phyloP scores from a whole-genome alignment of 2,888 invertebrate species.

The Drosophila cyrtoloma region DNA sequence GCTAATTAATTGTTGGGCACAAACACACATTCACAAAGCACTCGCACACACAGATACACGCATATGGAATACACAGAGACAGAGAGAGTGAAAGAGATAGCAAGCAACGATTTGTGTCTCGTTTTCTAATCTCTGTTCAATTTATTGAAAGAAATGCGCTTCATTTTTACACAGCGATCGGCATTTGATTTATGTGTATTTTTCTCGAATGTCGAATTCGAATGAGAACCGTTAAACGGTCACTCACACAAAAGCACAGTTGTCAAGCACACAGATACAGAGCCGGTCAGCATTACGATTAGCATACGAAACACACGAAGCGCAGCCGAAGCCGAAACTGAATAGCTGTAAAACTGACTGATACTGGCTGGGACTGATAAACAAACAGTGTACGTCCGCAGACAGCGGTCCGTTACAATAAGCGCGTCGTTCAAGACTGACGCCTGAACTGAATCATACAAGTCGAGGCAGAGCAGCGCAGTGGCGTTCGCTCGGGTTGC shows the following conservation, averaged over 20 bases:
- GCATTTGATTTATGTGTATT: slow-evolving; percentile 52
- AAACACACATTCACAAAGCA: slow-evolving; percentile 30
- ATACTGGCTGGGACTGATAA: slow-evolving; percentile 36
- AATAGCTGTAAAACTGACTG: slow-evolving; percentile 40
- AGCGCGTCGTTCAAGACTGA: slow-evolving; percentile 79
- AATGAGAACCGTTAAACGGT: slow-evolving; percentile 46
- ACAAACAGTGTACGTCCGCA: slow-evolving; percentile 21
- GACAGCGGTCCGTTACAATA: slow-evolving; percentile 68
- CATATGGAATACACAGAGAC: slow-evolving; percentile 5
- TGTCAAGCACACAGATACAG: slow-evolving; percentile 17
- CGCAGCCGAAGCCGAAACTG: slow-evolving; percentile 29
- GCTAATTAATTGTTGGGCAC: slow-evolving; percentile 71
- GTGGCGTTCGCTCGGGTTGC: slow-evolving; percentile 1
- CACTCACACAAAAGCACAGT: slow-evolving; percentile 32
- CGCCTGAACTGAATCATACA: slow-evolving; percentile 54
- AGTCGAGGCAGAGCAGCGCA: slow-evolving; percentile 30
- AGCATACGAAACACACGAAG: slow-evolving; percentile 35
- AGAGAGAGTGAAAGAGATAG: slow-evolving; percentile 3
- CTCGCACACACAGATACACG: slow-evolving; percentile 16
- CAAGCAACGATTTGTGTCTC: slow-evolving; percentile 37
- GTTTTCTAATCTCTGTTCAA: slow-evolving; percentile 50
- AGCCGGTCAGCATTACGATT: slow-evolving; percentile 40
- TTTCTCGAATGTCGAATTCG: slow-evolving; percentile 51
- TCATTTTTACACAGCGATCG: slow-evolving; percentile 47
- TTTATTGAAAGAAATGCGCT: slow-evolving; percentile 37